These are phyloP conservation scores for Solenopsis invicta DNA, from an alignment of 1,140 invertebrate genomes.

Conservation along the genomic window DNA sequence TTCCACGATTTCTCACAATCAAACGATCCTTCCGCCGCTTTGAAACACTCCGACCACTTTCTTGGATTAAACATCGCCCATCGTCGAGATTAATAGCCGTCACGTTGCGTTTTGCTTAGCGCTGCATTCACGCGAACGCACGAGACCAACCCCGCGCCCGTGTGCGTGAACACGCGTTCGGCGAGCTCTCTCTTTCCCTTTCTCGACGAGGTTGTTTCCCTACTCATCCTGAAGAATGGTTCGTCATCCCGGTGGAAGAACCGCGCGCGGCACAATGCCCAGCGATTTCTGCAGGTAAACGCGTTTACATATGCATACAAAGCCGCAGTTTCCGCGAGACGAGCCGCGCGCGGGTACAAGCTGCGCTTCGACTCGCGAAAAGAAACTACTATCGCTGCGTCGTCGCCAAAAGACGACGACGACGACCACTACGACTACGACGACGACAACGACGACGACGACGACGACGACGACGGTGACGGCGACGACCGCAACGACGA, in stretches of 20 bases:
- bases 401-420: conserved; percentile 29
- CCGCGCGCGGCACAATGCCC: conserved; percentile 75
- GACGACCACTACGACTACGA: conserved; percentile 41
- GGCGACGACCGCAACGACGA: too few relatives aligned
- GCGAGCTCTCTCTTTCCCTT: conserved; percentile 13
- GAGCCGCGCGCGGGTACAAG: conserved; percentile 52
- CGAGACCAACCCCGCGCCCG: conserved; percentile 31
- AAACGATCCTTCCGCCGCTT: conserved; percentile 30
- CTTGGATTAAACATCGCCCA: conserved; percentile 65
- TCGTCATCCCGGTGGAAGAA: conserved; percentile 19
- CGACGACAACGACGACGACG: conserved; percentile 27
- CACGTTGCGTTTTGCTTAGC: conserved; percentile 58
- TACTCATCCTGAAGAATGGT: conserved; percentile 73
- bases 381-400: conserved; percentile 75
- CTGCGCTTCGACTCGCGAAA: conserved; percentile 78
- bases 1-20: conserved; percentile 71
- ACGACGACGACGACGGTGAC: not conserved
- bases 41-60: conserved; percentile 58
- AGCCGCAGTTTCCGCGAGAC: conserved; percentile 75
- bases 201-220: conserved; percentile 71
- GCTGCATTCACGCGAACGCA: conserved; percentile 29
- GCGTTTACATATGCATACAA: conserved; percentile 83
- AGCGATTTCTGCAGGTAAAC: conserved; percentile 80
- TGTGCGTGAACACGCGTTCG: conserved; percentile 67
- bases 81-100: conserved; percentile 66